Base-by-base conservation (phyloP, 2,113 vertebrate species). In the Maccullochella peelii region DNA sequence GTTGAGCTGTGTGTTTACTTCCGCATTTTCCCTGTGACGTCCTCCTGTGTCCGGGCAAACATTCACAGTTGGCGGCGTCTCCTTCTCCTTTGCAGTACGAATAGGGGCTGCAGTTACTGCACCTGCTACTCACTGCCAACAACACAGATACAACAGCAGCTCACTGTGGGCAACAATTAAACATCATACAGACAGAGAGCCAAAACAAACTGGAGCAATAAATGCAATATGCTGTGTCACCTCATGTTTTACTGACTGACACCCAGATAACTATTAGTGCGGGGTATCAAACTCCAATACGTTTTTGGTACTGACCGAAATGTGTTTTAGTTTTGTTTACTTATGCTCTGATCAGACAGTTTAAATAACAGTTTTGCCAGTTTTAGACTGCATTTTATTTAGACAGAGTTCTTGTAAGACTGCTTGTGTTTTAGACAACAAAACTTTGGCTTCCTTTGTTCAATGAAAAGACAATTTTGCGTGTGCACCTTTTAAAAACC, bases 41-140 rank as follows among this genome's bases (percentile, higher is more conserved):
- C 83, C 70, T 96, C 20, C 21, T 93, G 91, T 97, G 93, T 65
- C 96, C 97, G 0, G 94, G 95, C 78, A 97, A 92, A 91, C 98
- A 99, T 40, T 93, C 92, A 73, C 98, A 99, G 23, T 2, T 2
- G 5, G 91, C 82, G 0, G 62, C 66, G 49, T 78, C 59, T 15
- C 80, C 90, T 0, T 88, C 91, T 5, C 95, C 95, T 75, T 94
- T 93, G 16, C 98, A 99, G 74, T 96, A 88, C 0, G 96, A 95
- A 86, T 95, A 95, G 4, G 88, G 57, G 5, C 92, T 88, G 0
- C 98, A 99, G 0, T 2, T 82, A 23, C 55, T 93, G 92, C 98
- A 99, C 44, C 76, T 73, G 1, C 77, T 85, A 38, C 95, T 90
- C 85, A 96, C 98, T 99, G 92, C 36, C 90, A 77, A 71, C 84